Base-by-base conservation (phyloP, 2,888 invertebrate genomes). In the Lepidocyrtoides sp. region DNA sequence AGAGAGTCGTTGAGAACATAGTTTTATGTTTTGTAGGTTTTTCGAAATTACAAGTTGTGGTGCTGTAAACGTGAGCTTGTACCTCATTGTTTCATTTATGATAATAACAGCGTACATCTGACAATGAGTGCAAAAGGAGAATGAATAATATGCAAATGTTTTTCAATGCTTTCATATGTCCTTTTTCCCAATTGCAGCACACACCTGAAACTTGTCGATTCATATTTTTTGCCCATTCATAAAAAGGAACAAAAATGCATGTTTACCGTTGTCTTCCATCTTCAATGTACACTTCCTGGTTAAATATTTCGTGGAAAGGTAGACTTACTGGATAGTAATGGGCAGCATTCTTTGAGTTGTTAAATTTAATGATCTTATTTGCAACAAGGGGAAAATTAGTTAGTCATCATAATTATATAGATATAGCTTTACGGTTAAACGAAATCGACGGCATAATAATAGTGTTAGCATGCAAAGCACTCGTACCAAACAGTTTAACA, bases 31-130 rank as follows among this genome's bases (percentile, higher is more conserved):
- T 69, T 69, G 66, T 32, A 8, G 4, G 36, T 17, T 69, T 69
- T 69, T n/a, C 8, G 66, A 69, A 69, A 69, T 69, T 69, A 66
- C 12, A 36, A 36, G 5, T 69, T 69, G 66, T 36, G 7, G 32
- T 7, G 5, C 0, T 32, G 66, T 69, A 29, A 8, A 57, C 17
- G 17, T n/a, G 5, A 17, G 36, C 14, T 20, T 5, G 57, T 66
- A 69, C 32, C 66, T 69, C n/a, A n/a, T n/a, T 1, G 14, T 36
- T 17, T 36, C 17, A 69, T 14, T 44, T 51, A 17, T 51, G 17
- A 51, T 51, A 51, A 51, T 14, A 44, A n/a, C 14, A 44, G 7
- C 14, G 48, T 51, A 41, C 41, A 41, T 51, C 2, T 51, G 51
- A 51, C n/a, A 51, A 51, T 4, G 29, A 29, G 29, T 10, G 48